Evolutionary conservation across 2,797 vertebrate genomes (phyloP).

Genomic region (Champsocephalus gunnari): DNA sequence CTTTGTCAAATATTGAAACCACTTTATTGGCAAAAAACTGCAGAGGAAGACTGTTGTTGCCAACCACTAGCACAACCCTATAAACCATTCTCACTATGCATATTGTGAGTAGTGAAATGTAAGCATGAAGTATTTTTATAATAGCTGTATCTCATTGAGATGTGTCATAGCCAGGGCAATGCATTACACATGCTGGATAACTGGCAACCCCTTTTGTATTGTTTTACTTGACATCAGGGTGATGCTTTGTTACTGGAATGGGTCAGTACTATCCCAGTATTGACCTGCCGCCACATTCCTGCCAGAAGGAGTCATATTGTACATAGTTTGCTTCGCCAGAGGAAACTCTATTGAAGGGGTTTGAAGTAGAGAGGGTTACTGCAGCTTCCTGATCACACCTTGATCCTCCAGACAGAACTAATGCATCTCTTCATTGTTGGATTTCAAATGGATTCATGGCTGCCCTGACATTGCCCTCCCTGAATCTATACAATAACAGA

Average conservation of each 20-base stretch:
- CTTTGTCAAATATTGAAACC: neutral
- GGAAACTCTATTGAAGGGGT: slow-evolving; percentile 4
- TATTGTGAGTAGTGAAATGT: neutral
- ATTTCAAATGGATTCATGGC: slow-evolving; percentile 1
- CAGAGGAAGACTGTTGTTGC: too few relatives aligned
- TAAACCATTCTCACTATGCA: neutral
- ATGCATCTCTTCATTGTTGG: slow-evolving; percentile 7
- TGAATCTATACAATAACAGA: slow-evolving; percentile 53
- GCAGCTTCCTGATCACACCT: slow-evolving; percentile 14
- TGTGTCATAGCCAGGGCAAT: neutral
- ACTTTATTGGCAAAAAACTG: neutral
- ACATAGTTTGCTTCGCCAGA: slow-evolving; percentile 8
- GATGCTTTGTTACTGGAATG: slow-evolving; percentile 32
- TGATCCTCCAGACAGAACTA: slow-evolving; percentile 17
- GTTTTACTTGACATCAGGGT: neutral
- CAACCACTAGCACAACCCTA: neutral
- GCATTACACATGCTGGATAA: neutral
- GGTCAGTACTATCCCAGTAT: slow-evolving; percentile 18
- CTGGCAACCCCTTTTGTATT: neutral
- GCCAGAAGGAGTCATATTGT: slow-evolving; percentile 27
- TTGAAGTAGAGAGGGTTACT: slow-evolving; percentile 5
- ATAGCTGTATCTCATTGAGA: neutral
- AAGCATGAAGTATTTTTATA: neutral
- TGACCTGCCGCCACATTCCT: slow-evolving; percentile 35
- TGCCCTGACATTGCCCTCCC: slow-evolving; percentile 17